Percentiles rank a stretch among this genome's conserved stretches.
These are phyloP conservation scores for Aphodius sticticus DNA, from an alignment of 2,888 invertebrate species.

Conservation along the genomic window DNA sequence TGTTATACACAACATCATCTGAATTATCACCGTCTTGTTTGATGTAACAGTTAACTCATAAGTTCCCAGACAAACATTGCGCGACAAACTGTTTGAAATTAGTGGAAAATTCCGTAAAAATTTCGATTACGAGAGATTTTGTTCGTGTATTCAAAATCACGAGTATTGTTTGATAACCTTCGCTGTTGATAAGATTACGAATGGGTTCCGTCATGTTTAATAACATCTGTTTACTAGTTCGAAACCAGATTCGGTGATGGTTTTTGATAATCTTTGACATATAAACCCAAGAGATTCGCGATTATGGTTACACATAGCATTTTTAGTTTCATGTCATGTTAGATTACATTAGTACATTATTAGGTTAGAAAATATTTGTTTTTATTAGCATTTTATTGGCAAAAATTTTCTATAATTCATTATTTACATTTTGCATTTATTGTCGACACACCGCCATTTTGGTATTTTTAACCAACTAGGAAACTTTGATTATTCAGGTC, in stretches of 20 bases:
- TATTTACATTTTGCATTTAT: no score
- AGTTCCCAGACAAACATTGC: neutral
- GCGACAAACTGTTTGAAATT: neutral
- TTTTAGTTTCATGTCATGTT: no score
- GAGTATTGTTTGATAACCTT: neutral
- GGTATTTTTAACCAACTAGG: no score
- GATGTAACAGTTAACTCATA: neutral
- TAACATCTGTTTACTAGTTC: neutral
- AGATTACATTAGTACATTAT: no score
- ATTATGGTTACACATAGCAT: no score
- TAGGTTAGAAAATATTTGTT: no score
- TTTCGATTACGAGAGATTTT: neutral
- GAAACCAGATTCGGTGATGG: neutral
- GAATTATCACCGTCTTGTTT: neutral
- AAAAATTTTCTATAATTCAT: no score
- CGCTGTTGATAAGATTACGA: neutral
- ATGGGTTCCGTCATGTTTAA: neutral
- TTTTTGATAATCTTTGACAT: neutral
- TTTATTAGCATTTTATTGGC: no score
- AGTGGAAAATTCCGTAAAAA: neutral
- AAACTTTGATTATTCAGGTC: no score
- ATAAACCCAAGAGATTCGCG: neutral
- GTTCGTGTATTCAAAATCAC: neutral
- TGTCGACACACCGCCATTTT: no score
- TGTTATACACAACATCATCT: neutral